Evolutionary conservation across 2,113 vertebrate genomes (phyloP).

Genomic region (Sterrhoptilus dennistouni): DNA sequence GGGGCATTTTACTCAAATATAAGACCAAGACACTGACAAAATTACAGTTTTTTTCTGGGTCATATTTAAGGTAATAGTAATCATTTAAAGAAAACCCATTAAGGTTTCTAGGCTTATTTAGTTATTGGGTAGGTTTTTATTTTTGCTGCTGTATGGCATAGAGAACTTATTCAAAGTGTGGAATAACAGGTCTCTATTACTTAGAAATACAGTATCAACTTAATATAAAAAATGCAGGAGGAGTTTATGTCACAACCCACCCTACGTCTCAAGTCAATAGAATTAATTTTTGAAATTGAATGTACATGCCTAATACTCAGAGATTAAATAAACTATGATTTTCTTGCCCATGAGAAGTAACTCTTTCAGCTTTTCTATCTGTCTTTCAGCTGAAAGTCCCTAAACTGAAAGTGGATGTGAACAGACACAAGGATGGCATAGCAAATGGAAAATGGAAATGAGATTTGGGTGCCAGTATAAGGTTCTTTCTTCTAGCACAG

Average conservation of each 20-base stretch:
- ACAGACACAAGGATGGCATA: neutral
- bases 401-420: neutral
- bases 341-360: neutral
- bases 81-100: neutral
- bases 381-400: neutral
- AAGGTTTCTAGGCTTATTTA: neutral
- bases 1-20: neutral
- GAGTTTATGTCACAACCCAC: neutral
- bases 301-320: neutral
- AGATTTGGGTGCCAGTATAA: neutral
- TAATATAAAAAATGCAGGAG: neutral
- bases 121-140: neutral
- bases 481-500: neutral
- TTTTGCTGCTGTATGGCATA: neutral
- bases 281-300: neutral
- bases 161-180: neutral
- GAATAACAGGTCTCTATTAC: neutral
- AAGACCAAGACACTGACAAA: neutral
- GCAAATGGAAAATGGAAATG: neutral
- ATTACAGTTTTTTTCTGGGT: neutral
- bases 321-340: neutral
- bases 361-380: neutral
- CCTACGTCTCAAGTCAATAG: neutral
- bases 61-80: neutral
- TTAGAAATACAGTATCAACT: neutral